These are phyloP conservation scores for Rhabdophis nuchalis DNA, from an alignment of 2,797 vertebrate species.

Conservation along the genomic window DNA sequence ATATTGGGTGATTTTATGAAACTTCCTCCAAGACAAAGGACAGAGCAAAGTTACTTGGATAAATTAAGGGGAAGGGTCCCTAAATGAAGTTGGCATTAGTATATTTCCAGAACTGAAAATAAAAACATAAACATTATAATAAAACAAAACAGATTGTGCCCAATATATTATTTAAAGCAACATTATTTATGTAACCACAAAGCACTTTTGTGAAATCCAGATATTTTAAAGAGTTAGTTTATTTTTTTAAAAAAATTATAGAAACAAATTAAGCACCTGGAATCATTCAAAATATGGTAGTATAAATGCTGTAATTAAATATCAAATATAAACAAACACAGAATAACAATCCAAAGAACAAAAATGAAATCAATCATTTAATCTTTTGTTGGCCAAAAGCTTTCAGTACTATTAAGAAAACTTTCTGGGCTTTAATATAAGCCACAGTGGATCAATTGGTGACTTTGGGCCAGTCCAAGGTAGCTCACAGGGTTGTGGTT, in stretches of 20 bases:
- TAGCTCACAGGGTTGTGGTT: not conserved
- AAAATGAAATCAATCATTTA: not conserved
- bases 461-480: not conserved
- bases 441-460: not conserved
- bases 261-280: not conserved
- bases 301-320: not conserved
- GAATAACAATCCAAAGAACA: not conserved
- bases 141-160: not conserved
- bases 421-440: not conserved
- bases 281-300: not conserved
- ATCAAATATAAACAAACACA: not conserved
- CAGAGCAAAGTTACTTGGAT: slow-evolving; percentile 9
- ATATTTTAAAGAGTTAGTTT: not conserved
- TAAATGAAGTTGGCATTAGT: not conserved
- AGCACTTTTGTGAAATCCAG: not conserved
- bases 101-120: not conserved
- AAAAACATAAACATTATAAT: not conserved
- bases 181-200: not conserved
- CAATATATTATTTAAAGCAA: not conserved
- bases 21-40: not conserved
- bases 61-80: not conserved
- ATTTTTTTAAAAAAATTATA: not conserved
- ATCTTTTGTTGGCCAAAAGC: not conserved
- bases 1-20: not conserved
- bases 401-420: not conserved